Conservation (phyloP, 2,113 vertebrate genomes). For the Pristiophorus japonicus region DNA sequence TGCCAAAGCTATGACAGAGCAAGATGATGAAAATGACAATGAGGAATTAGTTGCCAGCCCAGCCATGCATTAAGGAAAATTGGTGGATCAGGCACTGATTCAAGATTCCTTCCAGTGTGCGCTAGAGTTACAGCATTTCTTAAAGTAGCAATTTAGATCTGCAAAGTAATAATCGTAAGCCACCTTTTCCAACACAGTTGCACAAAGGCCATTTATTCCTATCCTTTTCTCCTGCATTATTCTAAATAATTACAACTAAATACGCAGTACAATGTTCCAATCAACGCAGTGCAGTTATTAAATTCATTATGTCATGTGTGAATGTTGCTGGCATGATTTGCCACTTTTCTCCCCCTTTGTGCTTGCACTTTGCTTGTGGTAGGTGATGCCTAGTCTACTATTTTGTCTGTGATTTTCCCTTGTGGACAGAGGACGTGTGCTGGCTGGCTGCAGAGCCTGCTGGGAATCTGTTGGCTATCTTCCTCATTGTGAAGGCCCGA, state of each 20-base stretch:
- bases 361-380: neutral
- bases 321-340: neutral
- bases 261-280: slow-evolving; percentile 8
- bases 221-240: neutral
- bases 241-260: slow-evolving; percentile 13
- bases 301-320: neutral
- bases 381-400: neutral
- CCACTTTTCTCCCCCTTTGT: neutral
- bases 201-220: neutral
- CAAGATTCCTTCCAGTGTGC: neutral
- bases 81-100: neutral
- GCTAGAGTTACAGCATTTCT: neutral
- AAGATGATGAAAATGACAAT: neutral
- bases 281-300: slow-evolving; percentile 17
- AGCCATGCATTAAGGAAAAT: neutral
- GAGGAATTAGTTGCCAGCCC: neutral
- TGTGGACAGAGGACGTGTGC: neutral
- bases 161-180: neutral
- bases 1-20: slow-evolving; percentile 1
- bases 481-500: neutral
- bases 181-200: neutral
- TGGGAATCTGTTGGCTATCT: neutral
- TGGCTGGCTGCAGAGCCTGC: neutral
- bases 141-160: slow-evolving; percentile 19
- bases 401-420: neutral